Base-by-base conservation (phyloP, 1,140 invertebrate species). In the Drosophila rhopaloa region DNA sequence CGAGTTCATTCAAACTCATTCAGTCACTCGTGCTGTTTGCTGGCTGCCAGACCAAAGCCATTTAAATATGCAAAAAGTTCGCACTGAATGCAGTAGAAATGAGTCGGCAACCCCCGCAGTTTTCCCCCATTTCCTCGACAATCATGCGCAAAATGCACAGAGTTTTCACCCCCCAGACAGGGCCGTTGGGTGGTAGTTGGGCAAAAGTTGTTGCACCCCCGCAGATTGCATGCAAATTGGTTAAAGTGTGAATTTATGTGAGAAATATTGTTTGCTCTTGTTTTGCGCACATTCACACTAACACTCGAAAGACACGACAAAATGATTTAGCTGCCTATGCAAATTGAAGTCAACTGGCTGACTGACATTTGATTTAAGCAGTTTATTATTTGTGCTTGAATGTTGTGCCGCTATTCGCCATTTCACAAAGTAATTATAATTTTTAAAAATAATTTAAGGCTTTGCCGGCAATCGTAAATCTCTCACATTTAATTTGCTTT, bases 201-300 rank as follows among this genome's bases (percentile, higher is more conserved):
- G 46, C 47, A 55, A 68, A 70, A 61, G 79, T 76, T 72, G 79
- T 75, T 81, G 60, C 89, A 82, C 89, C 90, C 84, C 81, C 80
- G 90, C 85, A 86, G 79, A 90, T 91, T 81, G 82, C 82, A 91
- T 91, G 90, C 90, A 91, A 90, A 91, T 91, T 91, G 85, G 79
- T 86, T 89, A 89, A 91, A 91, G 90, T 91, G 90, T 91, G 90
- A 91, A 91, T 91, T 91, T 91, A 91, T 91, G 90, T 91, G 90
- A 90, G 90, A 91, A 91, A 91, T 91, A 91, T 80, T 91, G 85
- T 91, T 91, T 91, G 78, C 77, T 91, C 85, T 91, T 91, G 90
- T 89, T 90, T 60, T 79, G 75, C 70, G 27, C 63, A 79, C 46
- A 70, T 37, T 38, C 65, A 57, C 60, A 61, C 50, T 47, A 65